Evolutionary conservation across 2,888 invertebrate genomes (phyloP).

Genomic region (Perizoma flavofasciatum): DNA sequence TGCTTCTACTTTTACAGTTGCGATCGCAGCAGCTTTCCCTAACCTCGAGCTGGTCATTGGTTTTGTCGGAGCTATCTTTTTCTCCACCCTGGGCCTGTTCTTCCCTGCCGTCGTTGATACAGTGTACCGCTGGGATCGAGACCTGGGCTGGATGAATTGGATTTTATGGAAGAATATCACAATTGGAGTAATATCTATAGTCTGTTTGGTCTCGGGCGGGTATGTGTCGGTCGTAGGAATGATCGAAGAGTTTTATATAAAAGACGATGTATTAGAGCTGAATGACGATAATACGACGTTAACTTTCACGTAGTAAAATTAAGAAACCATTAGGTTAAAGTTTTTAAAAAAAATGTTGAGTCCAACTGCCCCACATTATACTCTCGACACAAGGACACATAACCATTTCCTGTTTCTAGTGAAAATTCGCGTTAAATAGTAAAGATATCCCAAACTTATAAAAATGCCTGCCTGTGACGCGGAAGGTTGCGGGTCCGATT

Average conservation of each 20-base stretch:
- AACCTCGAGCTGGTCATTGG: conserved; percentile 94
- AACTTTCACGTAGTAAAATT: conserved; percentile 3
- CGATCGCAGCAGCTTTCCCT: conserved; percentile 91
- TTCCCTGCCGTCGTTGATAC: conserved; percentile 90
- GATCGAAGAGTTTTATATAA: conserved; percentile 58
- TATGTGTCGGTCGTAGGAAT: conserved; percentile 68
- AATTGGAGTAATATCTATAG: conserved; percentile 58
- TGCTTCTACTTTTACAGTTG: conserved; percentile 75
- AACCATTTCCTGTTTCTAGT: too few species aligned
- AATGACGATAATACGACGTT: conserved; percentile 30
- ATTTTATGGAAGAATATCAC: conserved; percentile 86
- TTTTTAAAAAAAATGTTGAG: too few species aligned
- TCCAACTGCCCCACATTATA: too few species aligned
- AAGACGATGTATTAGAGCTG: conserved; percentile 23
- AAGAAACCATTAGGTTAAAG: too few species aligned
- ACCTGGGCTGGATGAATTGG: conserved; percentile 86
- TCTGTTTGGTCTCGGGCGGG: conserved; percentile 68
- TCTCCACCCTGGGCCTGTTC: conserved; percentile 89
- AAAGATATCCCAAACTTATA: too few species aligned
- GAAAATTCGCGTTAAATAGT: too few species aligned
- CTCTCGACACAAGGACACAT: too few species aligned
- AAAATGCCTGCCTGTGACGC: too few species aligned
- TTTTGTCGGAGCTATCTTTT: conserved; percentile 92
- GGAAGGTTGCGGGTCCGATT: too few species aligned
- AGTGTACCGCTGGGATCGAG: conserved; percentile 87